Base-by-base conservation (phyloP, 2,113 vertebrate species). In the Stegastes partitus region DNA sequence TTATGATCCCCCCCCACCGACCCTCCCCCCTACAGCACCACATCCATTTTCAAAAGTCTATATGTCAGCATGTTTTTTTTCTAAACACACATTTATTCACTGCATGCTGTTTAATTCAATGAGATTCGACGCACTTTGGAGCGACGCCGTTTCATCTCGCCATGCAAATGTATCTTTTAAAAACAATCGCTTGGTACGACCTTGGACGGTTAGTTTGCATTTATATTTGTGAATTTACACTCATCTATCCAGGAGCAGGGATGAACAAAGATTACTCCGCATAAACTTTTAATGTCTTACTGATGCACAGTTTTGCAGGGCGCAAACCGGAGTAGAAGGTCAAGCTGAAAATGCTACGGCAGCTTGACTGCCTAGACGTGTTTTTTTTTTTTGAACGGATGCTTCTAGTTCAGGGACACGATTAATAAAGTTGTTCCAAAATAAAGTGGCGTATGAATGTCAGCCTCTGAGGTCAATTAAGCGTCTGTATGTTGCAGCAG, bases 21-120 rank as follows among this genome's bases (percentile, higher is more conserved):
- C n/a, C 8, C 25, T 8, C 31, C 31, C 5, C 4, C 28, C 58
- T 63, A 26, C 2, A 16, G 54, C 1, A 42, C 34, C 14, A 21
- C 37, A 42, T 74, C 44, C 54, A 58, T 83, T 79, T 80, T 65
- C n/a, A 77, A 77, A 82, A 67, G 31, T 39, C 64, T 51, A 5
- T 2, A 58, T 56, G 69, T 83, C 87, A 87, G 82, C 84, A 51
- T 51, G 54, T 80, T 76, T 55, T 77, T 25, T 77, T 57, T 34
- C 26, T 45, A 54, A 73, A 76, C 73, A 68, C 23, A 50, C 49
- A 63, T 31, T 42, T 57, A 56, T 31, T 39, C 56, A 21, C 23
- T 42, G n/a, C 28, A 23, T 31, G 74, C 54, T 63, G 26, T 68
- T 86, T 56, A 77, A 74, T 67, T 87, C 64, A 82, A 59, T 71